phyloP scores from a whole-genome alignment of 2,113 vertebrate genomes.

The Pyrgilauda ruficollis region DNA sequence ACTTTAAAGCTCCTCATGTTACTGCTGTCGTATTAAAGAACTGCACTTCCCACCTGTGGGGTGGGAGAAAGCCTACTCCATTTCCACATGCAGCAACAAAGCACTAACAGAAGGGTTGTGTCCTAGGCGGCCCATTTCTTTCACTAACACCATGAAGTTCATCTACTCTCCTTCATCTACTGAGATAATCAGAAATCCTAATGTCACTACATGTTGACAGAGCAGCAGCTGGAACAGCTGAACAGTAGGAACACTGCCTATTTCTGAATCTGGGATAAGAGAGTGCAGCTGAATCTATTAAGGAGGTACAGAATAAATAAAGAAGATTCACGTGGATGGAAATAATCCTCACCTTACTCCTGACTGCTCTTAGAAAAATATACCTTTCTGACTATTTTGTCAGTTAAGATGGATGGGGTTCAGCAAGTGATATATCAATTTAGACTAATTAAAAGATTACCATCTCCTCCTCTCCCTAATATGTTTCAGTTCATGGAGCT shows the following conservation, averaged over 20 bases:
- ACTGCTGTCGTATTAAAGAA: not conserved
- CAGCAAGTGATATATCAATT: not conserved
- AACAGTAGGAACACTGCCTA: not conserved
- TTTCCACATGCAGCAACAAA: not conserved
- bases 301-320: not conserved
- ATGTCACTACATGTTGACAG: not conserved
- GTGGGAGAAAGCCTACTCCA: not conserved
- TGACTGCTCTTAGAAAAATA: not conserved
- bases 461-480: not conserved
- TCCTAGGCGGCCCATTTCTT: not conserved
- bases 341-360: not conserved
- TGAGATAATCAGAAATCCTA: not conserved
- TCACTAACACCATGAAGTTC: not conserved
- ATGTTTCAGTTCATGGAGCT: not conserved
- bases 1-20: not conserved
- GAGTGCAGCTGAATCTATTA: not conserved
- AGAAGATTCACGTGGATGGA: not conserved
- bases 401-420: not conserved
- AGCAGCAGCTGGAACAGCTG: not conserved
- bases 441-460: not conserved
- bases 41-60: not conserved
- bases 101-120: too few species aligned
- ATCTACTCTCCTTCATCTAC: not conserved
- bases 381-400: not conserved
- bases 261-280: not conserved